Conservation (phyloP, 2,888 invertebrate genomes). For the Mechanitis mazaeus region DNA sequence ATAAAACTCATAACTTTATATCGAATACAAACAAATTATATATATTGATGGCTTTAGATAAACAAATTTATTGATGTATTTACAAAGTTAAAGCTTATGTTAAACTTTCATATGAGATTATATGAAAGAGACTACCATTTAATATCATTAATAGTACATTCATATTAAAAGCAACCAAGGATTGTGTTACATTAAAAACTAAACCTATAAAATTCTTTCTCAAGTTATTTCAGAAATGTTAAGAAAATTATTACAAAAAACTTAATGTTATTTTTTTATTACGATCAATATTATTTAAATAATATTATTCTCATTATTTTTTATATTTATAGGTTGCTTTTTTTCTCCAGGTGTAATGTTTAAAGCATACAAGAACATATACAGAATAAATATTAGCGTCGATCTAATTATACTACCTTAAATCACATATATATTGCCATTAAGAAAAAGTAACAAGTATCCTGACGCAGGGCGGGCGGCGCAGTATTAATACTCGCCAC, state of each 20-base stretch:
- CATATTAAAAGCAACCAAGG: background rate
- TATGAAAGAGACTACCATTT: background rate
- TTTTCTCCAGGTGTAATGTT: too few relatives aligned
- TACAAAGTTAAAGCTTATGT: background rate
- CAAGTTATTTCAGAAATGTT: too few relatives aligned
- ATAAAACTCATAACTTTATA: conserved; percentile 3
- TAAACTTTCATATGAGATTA: background rate
- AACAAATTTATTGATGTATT: background rate
- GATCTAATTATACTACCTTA: background rate
- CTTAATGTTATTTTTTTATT: too few relatives aligned
- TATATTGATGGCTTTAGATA: background rate
- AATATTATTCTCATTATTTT: too few relatives aligned
- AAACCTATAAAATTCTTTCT: too few relatives aligned
- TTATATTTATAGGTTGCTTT: too few relatives aligned
- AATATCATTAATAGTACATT: background rate
- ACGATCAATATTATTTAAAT: too few relatives aligned
- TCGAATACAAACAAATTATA: background rate
- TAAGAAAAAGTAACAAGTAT: conserved; percentile 28
- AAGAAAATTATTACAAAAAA: too few relatives aligned
- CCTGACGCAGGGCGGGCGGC: conserved; percentile 42
- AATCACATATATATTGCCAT: conserved; percentile 8
- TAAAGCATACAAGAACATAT: background rate
- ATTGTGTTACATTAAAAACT: background rate
- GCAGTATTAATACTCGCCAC: conserved; percentile 70
- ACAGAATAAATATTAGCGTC: background rate